Conservation (phyloP, 2,888 invertebrate genomes). For the Nomada ferruginata region DNA sequence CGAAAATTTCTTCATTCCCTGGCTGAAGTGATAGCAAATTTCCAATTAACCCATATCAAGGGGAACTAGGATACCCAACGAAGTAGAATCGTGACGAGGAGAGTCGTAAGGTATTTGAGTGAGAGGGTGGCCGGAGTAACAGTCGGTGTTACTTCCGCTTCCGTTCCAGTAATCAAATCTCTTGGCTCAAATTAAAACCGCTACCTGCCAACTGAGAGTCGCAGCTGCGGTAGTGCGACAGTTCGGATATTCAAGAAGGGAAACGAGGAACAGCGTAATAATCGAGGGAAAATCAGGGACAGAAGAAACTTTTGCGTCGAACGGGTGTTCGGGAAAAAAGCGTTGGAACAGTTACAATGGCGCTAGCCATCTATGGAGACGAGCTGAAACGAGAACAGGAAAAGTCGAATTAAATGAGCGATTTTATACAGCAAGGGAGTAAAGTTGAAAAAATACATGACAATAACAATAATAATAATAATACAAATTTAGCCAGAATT, state of each 20-base stretch:
- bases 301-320: background rate
- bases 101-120: constrained; percentile 31
- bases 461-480: background rate
- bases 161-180: constrained; percentile 80
- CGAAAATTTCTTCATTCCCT: constrained; percentile 26
- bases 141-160: constrained; percentile 77
- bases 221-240: constrained; percentile 3
- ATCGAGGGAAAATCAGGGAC: background rate
- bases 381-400: too few relatives aligned
- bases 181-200: constrained; percentile 79
- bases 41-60: constrained; percentile 29
- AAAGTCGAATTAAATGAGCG: too few relatives aligned
- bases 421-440: too few relatives aligned
- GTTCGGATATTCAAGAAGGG: background rate
- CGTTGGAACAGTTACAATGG: too few relatives aligned
- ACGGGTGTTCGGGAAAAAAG: too few relatives aligned
- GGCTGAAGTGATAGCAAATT: constrained; percentile 23
- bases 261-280: background rate
- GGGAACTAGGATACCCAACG: constrained; percentile 31
- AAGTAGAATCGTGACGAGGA: constrained; percentile 9
- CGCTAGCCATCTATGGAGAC: too few relatives aligned
- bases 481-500: too few relatives aligned
- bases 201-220: constrained; percentile 49
- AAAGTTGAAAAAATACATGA: background rate
- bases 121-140: constrained; percentile 65